A percentile compares a stretch with the other conserved stretches of the same genome.
Evolutionary conservation across 1,140 invertebrate genomes (phyloP).

Genomic region (Cherax quadricarinatus): DNA sequence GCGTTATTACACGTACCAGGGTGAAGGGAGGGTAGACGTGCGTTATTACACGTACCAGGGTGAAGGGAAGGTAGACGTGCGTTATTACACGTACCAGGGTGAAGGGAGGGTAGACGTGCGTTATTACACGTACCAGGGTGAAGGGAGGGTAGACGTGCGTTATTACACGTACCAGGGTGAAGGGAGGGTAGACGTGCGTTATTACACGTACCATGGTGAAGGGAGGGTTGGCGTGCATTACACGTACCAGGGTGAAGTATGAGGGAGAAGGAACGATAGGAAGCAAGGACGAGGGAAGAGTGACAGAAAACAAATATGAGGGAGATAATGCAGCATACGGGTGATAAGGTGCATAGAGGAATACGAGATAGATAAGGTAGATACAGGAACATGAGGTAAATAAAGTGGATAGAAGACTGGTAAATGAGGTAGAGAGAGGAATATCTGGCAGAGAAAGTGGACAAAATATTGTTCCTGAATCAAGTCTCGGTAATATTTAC

Average conservation of each 20-base stretch:
- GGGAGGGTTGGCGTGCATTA: not conserved
- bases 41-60: not conserved
- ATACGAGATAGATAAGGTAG: not conserved
- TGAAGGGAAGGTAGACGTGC: not conserved
- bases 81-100: not conserved
- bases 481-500: too few relatives aligned
- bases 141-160: not conserved
- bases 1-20: not conserved
- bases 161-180: too few relatives aligned
- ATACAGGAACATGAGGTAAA: not conserved
- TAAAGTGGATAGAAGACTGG: not conserved
- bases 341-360: not conserved
- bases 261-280: not conserved
- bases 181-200: too few relatives aligned
- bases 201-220: not conserved
- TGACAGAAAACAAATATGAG: not conserved
- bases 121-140: not conserved
- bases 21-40: not conserved
- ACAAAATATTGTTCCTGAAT: not conserved
- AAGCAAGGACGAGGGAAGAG: not conserved
- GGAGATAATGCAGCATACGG: too few relatives aligned
- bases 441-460: not conserved
- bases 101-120: not conserved
- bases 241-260: not conserved
- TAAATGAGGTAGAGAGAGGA: not conserved